These are phyloP conservation scores for Aspidiotus rigidus DNA, from an alignment of 2,888 invertebrate genomes.

Conservation along the genomic window DNA sequence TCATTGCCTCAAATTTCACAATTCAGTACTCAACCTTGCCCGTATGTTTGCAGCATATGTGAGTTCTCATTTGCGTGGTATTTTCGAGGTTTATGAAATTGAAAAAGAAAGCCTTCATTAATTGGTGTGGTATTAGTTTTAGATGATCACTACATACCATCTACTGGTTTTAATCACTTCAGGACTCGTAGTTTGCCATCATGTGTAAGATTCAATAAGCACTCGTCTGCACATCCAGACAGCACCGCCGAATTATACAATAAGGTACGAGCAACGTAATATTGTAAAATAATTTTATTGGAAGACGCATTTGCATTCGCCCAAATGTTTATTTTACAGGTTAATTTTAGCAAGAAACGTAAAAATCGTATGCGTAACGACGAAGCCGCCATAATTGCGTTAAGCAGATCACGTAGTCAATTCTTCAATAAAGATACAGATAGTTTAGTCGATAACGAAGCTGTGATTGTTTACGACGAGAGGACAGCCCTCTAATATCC, in stretches of 20 bases:
- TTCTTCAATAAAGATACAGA: constrained; percentile 50
- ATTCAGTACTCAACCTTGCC: constrained; percentile 45
- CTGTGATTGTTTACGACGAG: constrained; percentile 72
- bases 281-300: not conserved
- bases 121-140: constrained; percentile 36
- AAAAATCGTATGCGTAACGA: constrained; percentile 72
- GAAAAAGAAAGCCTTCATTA: not conserved
- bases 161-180: constrained; percentile 39
- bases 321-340: constrained; percentile 46
- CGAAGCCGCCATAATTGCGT: constrained; percentile 69
- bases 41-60: constrained; percentile 35
- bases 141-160: constrained; percentile 36
- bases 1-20: constrained; percentile 47
- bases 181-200: constrained; percentile 62
- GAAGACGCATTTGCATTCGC: not conserved
- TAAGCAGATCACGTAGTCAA: constrained; percentile 63
- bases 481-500: constrained; percentile 59
- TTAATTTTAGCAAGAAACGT: constrained; percentile 66
- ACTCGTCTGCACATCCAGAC: constrained; percentile 59
- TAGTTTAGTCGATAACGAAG: constrained; percentile 62
- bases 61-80: not conserved
- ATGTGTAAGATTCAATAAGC: constrained; percentile 59
- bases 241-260: constrained; percentile 61
- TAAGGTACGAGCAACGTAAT: constrained; percentile 46
- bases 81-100: not conserved